Evolutionary conservation across 1,140 invertebrate genomes (phyloP), one percentile per base, ranked within the genome.

Genomic region (Drosophila santomea): DNA sequence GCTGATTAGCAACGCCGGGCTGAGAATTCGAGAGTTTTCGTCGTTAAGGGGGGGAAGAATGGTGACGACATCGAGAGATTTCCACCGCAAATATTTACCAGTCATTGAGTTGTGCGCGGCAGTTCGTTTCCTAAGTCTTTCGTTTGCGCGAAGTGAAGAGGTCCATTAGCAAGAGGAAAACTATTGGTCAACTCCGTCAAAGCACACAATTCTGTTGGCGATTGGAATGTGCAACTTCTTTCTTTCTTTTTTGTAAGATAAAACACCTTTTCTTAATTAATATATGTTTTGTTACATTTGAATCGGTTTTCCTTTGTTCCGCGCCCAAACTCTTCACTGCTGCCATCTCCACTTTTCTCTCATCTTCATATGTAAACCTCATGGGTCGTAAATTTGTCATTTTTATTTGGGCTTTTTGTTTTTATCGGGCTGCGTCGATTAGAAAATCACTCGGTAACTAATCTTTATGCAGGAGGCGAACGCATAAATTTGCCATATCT

Each of bases 401-500:
- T 73, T 86, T 88, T 89, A 86, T 86, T 82, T 79, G 69, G 60
- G 79, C 83, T 88, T 80, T 88, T 83, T 80, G 84, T 73, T 61
- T 67, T 77, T 83, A 88, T 88, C 79, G 47, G 43, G 14, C 57
- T 52, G 62, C 54, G 54, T 48, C 79, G 83, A 86, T 86, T 86
- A 86, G 83, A 86, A 83, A 88, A 86, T 86, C 83, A 68, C 62
- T 50, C 38, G 61, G 60, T 86, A 86, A 86, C 83, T 86, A 83
- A 86, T 86, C 83, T 86, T 86, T 86, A 86, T 86, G 83, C 83
- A 47, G 35, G 71, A 35, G 75, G 60, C 83, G 79, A 86, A 88
- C 79, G 79, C 83, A 86, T 86, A 86, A 86, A 89, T 86, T 83
- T 61, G 1, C 36, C 60, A 8, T 64, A 71, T 86, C 80, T 86